A percentile compares a stretch with the other conserved stretches of the same genome.
phyloP scores from a whole-genome alignment of 2,888 invertebrate species.

The Mesorhabditis belari region DNA sequence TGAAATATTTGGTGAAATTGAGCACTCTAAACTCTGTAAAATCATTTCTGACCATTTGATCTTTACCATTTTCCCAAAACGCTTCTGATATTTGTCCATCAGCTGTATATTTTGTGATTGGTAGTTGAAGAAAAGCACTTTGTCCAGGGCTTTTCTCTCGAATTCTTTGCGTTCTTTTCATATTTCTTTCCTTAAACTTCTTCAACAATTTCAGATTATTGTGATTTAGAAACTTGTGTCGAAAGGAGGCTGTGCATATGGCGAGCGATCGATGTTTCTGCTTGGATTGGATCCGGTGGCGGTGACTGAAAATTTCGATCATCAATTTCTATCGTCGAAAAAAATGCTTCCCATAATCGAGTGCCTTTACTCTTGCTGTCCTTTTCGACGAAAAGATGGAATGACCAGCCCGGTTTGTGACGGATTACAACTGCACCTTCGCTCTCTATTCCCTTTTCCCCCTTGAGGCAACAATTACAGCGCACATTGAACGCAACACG shows the following conservation, averaged over 20 bases:
- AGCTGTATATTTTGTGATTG: background rate
- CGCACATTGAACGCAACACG: no score
- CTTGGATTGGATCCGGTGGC: background rate
- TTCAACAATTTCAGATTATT: no score
- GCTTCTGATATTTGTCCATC: background rate
- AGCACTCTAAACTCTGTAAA: background rate
- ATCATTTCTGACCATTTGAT: no score
- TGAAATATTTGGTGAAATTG: background rate
- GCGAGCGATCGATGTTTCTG: background rate
- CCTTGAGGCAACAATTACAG: background rate
- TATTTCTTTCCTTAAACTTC: no score
- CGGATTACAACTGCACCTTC: background rate
- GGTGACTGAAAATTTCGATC: background rate
- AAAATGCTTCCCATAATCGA: no score
- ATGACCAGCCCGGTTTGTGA: background rate
- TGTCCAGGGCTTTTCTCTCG: no score
- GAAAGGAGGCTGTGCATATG: background rate
- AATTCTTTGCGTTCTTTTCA: no score
- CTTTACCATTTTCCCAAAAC: background rate
- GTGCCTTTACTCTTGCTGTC: background rate
- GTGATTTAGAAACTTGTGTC: background rate
- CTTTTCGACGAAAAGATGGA: background rate
- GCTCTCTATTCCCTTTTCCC: no score
- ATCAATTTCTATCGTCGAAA: no score
- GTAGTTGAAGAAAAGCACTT: background rate